Evolutionary conservation across 2,113 vertebrate genomes (phyloP), one percentile per base, ranked within the genome.

Genomic region (Mirza zaza): DNA sequence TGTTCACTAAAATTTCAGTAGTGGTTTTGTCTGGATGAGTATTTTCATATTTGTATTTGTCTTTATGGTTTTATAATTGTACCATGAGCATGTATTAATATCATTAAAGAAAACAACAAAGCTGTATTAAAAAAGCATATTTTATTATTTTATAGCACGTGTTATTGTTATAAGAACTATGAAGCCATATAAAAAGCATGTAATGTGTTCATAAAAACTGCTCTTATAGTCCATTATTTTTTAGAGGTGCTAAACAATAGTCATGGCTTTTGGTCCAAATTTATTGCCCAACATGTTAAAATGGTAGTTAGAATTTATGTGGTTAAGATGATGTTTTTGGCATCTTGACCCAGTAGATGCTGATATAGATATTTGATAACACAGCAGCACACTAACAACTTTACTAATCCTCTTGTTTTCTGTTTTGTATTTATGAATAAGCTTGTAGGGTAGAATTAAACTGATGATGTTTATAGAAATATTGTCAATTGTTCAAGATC

Each of bases 61-160:
- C 68, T 42, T 94, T 91, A 84, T 85, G 20, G 17, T 55, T 95
- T 95, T 85, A 61, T 91, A 48, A 25, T 75, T 84, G 89, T 75
- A 73, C 52, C 82, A 32, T n/a, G 9, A 95, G 21, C 5, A 6
- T 48, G 0, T 76, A 55, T 55, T 55, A 55, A 55, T 55, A 50
- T 89, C 27, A 84, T 84, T 92, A 70, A 71, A 83, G 17, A 83
- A 90, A 86, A 67, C 17, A 82, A 29, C 32, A 42, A 80, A 68
- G 5, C 17, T 73, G 42, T 79, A 48, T 68, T 83, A 86, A 85
- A 90, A 90, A 88, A 12, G 20, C 45, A 70, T 4, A 36, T 65
- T 63, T 79, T 94, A 29, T 87, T 84, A 59, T 88, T 91, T 92
- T 86, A 94, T 0, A 55, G 29, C 25, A 39, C 32, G 25, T 52